Conservation (phyloP, 2,888 invertebrate genomes). For the Seira sanloemensis region DNA sequence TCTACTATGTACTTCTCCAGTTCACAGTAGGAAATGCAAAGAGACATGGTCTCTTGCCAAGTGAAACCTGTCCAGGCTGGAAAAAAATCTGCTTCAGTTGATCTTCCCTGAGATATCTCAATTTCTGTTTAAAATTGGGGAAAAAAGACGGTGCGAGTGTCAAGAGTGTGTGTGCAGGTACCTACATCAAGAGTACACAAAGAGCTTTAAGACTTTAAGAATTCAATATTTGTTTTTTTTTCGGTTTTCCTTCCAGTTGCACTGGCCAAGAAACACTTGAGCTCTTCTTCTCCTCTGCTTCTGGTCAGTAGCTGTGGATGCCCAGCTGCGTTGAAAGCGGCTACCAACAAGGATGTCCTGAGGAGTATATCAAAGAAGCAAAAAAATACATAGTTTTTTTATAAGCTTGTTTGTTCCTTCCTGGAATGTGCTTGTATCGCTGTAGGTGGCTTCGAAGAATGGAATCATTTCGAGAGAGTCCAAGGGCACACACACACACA, state of each 20-base stretch:
- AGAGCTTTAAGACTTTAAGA: background rate
- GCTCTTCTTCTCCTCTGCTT: too few species aligned
- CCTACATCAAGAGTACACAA: too few species aligned
- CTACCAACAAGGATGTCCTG: conserved; percentile 53
- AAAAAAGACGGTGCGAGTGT: background rate
- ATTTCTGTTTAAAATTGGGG: background rate
- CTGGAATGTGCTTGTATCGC: conserved; percentile 25
- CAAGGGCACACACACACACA: conserved; percentile 6
- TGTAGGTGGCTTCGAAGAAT: conserved; percentile 10
- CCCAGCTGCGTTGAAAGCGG: conserved; percentile 45
- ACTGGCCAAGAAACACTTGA: conserved; percentile 8
- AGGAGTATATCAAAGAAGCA: conserved; percentile 34
- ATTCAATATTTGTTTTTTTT: conserved; percentile 5
- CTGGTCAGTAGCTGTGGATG: conserved; percentile 33
- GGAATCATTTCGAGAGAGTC: background rate
- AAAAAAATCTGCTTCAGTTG: conserved; percentile 4
- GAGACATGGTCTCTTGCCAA: conserved; percentile 29
- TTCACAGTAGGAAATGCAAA: background rate
- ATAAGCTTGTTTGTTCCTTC: conserved; percentile 23
- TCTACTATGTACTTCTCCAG: background rate
- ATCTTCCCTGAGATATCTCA: conserved; percentile 5
- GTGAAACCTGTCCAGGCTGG: conserved; percentile 52
- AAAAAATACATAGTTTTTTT: conserved; percentile 28
- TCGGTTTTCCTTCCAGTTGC: background rate
- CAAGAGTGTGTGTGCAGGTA: too few species aligned